Evolutionary conservation across 2,113 vertebrate genomes (phyloP).

Genomic region (Antigone vipio): DNA sequence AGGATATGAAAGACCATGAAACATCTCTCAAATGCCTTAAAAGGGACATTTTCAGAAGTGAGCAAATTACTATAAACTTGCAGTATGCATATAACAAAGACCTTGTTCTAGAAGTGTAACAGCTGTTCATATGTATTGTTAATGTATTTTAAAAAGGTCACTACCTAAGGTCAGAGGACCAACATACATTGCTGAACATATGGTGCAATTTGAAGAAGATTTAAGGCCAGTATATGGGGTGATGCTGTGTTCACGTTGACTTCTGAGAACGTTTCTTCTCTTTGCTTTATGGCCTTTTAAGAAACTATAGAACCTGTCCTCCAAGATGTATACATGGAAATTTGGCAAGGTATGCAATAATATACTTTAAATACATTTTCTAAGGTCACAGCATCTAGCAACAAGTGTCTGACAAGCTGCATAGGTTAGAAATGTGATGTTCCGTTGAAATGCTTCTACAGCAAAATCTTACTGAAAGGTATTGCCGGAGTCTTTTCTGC

Average conservation of each 20-base stretch:
- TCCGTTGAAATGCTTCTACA: neutral
- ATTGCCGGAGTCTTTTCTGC: neutral
- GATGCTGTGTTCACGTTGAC: neutral
- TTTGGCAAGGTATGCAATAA: neutral
- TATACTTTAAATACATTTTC: neutral
- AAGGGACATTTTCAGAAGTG: neutral
- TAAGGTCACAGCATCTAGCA: neutral
- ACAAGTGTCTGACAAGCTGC: neutral
- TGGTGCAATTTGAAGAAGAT: neutral
- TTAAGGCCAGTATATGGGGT: fast-evolving
- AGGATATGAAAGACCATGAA: neutral
- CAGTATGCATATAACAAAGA: neutral
- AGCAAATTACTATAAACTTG: neutral
- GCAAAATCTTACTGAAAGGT: neutral
- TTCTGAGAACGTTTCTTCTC: neutral
- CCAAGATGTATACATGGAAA: neutral
- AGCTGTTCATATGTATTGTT: neutral
- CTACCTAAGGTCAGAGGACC: neutral
- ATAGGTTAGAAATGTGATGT: neutral
- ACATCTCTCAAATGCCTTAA: fast-evolving
- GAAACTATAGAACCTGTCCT: neutral
- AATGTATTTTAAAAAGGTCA: neutral
- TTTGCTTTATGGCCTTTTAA: neutral
- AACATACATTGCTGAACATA: fast-evolving
- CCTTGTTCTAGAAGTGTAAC: neutral